Base-by-base conservation (phyloP, 2,888 invertebrate species). In the Acanthacorydalis orientalis region DNA sequence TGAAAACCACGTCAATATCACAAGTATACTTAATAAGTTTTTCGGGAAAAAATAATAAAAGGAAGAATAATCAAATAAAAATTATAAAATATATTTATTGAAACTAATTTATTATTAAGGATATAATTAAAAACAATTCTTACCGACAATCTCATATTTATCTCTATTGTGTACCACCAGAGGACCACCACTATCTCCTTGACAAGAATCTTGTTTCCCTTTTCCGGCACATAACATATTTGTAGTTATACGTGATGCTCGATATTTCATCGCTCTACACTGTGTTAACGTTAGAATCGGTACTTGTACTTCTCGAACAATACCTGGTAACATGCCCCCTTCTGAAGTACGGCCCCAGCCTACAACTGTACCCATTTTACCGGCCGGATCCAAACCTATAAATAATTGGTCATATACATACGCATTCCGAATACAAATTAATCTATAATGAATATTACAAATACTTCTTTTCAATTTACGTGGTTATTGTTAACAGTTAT, bases 111-210 rank as follows among this genome's bases (percentile, higher is more conserved):
- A n/a, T n/a, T n/a, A n/a, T n/a, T n/a, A n/a, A n/a, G n/a, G n/a
- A 9, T 34, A 11, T 11, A 33, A 31, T 50, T 31, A 45, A 31
- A 16, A 41, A 41, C 16, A 11, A 31, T 46, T 57, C 74, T 68
- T 57, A 82, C 88, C 88, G 47, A 83, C 80, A 48, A 88, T 81
- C 66, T 86, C 85, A 57, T 76, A 80, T 62, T 79, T 83, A 49
- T 83, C 82, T 33, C 80, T 83, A 53, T 77, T 78, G 52, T 82
- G 80, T 4, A 88, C 66, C 0, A 88, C 68, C 40, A 89, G 67
- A 1, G 89, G 89, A 0, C 89, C 89, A 12, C 89, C 89, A 55
- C 87, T 87, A 63, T 89, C 89, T 0, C 89, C 89, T 65, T 89
- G 89, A 57, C 89, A 90, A 0, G 88, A 88, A 64, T 90, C 89